Evolutionary conservation across 2,888 invertebrate species (phyloP), one percentile per base, ranked within the genome.

Genomic region (Agrilus cyanescens): DNA sequence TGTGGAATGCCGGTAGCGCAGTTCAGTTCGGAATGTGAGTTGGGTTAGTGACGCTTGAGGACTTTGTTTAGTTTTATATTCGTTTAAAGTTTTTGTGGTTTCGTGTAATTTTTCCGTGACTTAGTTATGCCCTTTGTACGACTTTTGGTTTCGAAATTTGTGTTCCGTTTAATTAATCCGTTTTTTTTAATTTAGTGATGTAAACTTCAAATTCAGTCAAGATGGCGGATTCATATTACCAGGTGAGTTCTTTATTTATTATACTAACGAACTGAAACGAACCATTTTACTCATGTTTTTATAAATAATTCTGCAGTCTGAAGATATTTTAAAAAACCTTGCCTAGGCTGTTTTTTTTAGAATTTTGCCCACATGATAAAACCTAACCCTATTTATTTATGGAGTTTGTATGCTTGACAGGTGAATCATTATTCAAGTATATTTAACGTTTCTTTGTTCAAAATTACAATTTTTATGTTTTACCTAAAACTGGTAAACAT

Each of bases 151-250:
- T 12, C 32, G 29, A 32, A 25, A 32, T 38, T 38, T 38, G 18
- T 38, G 10, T 30, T 31, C 6, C 18, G 32, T 18, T 38, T 32
- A 32, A 18, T 37, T 10, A 37, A 37, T 18, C 20, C 14, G 20
- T 37, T 18, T 38, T 38, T 38, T 18, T 32, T 29, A 42, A 44
- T 40, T 47, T 46, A 53, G 59, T 58, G 56, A 59, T 58, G 58
- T 58, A 53, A 60, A 57, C 53, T 56, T 53, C 47, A 48, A 45
- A 50, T 46, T 41, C 50, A 54, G 57, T 52, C 73, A 76, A 75
- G 69, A 76, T 76, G 76, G 76, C 76, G 68, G 76, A 76, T 68
- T 74, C 75, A 54, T 75, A 75, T 71, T 75, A 75, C 70, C 76
- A 76, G 75, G 76, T 76, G 71, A 73, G 73, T 25, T 25, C 25